Base-by-base conservation (phyloP, 2,888 invertebrate species). In the Agonopterix subpropinquella region DNA sequence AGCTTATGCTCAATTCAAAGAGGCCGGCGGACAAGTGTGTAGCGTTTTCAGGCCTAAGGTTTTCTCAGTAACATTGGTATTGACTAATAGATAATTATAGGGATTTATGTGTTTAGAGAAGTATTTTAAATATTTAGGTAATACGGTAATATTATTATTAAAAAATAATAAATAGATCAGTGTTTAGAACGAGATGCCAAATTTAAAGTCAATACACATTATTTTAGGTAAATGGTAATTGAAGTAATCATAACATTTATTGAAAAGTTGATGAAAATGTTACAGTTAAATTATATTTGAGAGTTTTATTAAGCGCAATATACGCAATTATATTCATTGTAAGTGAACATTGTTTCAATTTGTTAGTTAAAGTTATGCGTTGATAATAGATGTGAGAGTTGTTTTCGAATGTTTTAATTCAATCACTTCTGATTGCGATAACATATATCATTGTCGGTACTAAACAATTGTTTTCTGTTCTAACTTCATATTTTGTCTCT, bases 141-240 rank as follows among this genome's bases (percentile, higher is more conserved):
- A 79, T 86, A 78, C 73, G 74, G 68, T 82, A 81, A 76, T 79
- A 76, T 80, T 80, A 84, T 80, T 70, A 84, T 80, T 70, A 78
- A 73, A 69, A 70, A 61, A 77, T 42, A 74, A 70, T 70, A 73
- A 80, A 78, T 84, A 84, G 85, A 82, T 87, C 86, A 80, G 84
- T 87, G 87, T 88, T 85, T 88, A 88, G 87, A 77, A 83, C 77
- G 85, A 88, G 87, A 85, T 91, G 91, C 91, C 91, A 91, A 91
- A 91, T 90, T 86, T 84, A 89, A 91, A 91, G 91, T 91, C 91
- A 91, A 91, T 91, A 91, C 91, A 83, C 82, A 81, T 89, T 90
- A 89, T 84, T 86, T 88, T 88, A 90, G 89, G 90, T 89, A 89
- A 89, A 89, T 75, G 70, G 72, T 87, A 86, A 86, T 80, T 84